Conservation (phyloP, 2,797 vertebrate species). For the Prionace glauca region DNA sequence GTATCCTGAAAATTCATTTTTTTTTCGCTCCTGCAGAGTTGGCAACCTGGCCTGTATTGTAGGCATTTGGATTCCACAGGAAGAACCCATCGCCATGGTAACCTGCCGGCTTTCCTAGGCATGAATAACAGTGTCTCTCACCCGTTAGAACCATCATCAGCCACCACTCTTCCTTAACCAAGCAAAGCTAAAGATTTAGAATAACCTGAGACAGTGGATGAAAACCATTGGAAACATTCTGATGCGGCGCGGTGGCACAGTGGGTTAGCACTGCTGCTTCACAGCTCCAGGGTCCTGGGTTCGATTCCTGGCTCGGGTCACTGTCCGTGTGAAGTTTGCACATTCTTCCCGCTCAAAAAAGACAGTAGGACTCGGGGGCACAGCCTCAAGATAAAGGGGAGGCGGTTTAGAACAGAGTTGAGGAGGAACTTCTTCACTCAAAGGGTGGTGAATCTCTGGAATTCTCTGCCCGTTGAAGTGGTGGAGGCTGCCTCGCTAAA, state of each 20-base stretch:
- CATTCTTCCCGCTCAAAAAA: no score
- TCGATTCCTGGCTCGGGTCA: no score
- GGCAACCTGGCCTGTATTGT: background rate
- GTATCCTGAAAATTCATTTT: background rate
- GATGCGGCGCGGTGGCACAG: background rate
- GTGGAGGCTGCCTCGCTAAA: no score
- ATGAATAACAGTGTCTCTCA: background rate
- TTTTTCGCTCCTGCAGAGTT: background rate
- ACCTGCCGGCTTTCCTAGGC: background rate
- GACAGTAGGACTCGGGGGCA: no score
- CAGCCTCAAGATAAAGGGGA: no score
- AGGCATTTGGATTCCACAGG: background rate
- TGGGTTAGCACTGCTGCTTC: background rate
- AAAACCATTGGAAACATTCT: background rate
- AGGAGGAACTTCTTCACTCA: no score
- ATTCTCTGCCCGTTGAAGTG: no score
- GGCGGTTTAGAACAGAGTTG: no score
- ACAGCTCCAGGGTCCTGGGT: no score
- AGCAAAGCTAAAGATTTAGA: background rate
- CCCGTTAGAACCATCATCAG: background rate
- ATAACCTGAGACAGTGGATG: background rate
- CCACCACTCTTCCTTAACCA: background rate
- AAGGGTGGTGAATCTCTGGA: no score
- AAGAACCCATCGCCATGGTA: background rate
- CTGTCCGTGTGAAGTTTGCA: no score